Conservation (phyloP, 1,140 invertebrate genomes). For the Reticulitermes speratus region DNA sequence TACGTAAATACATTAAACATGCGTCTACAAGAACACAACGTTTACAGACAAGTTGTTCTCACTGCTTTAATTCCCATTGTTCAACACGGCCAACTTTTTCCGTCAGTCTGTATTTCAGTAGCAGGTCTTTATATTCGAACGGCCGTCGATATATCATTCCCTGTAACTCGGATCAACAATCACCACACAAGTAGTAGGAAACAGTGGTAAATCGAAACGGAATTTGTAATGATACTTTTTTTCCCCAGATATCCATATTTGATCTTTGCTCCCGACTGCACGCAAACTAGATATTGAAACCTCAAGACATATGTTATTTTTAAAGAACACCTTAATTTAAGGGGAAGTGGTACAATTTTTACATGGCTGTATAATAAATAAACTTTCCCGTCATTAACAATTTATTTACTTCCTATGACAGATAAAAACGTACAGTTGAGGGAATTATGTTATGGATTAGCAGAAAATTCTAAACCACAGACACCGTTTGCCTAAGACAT, state of each 20-base stretch:
- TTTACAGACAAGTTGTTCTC: too few species aligned
- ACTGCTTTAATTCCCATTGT: background rate
- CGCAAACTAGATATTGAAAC: background rate
- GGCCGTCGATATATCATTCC: background rate
- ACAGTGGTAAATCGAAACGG: background rate
- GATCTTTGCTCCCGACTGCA: background rate
- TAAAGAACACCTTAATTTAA: conserved; percentile 13
- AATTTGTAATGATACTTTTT: conserved; percentile 9
- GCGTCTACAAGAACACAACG: too few species aligned
- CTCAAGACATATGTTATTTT: conserved; percentile 1
- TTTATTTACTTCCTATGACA: background rate
- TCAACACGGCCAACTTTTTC: background rate
- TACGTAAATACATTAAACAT: too few species aligned
- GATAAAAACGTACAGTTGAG: background rate
- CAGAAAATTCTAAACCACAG: background rate
- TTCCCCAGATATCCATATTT: background rate
- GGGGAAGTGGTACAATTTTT: conserved; percentile 6
- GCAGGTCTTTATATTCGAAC: background rate
- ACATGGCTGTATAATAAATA: conserved; percentile 8
- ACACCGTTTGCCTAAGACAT: background rate
- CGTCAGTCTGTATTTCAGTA: background rate
- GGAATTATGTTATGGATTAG: background rate
- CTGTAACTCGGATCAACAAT: background rate
- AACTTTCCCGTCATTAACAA: background rate
- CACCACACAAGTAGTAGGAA: background rate